Evolutionary conservation across 64 coral and sea anemone genomes (phyloP), one percentile per base, ranked within the genome.

Genomic region (Acropora tenuis): DNA sequence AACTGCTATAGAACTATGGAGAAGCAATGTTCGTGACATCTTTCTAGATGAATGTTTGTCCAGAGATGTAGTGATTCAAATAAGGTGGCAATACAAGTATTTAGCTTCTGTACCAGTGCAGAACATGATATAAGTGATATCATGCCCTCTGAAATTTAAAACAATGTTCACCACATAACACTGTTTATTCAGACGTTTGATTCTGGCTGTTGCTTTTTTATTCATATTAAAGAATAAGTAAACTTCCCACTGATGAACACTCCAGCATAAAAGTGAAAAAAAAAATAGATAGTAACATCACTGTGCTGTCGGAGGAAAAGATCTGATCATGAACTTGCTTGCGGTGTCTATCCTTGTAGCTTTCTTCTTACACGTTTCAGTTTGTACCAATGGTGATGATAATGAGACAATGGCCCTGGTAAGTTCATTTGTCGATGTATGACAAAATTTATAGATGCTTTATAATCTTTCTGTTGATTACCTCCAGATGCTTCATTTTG

Each of bases 361-460:
- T 13, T 84, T 68, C 2, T 2, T 68, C 30, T 17, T 84, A 6
- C 1, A 9, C 0, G 58, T 6, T 68, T 40, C 13, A 1, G 2
- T 43, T 47, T 83, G 59, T 5, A 13, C 46, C 47, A 43, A 47
- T 68, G 59, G 68, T 4, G 8, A 83, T 48, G 60, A 68, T 68
- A 60, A 83, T 4, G 12, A 83, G 47, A 47, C 80, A 46, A 68
- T 83, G 58, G 80, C 80, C 13, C 44, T 83, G 80, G 80, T 83
- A 68, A 16, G 74, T 63, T 63, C 13, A 13, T 2, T 63, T 13
- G 16, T 63, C 11, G 11, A 12, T 63, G 11, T 15, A 63, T 63
- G 6, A 63, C 16, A 63, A 63, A 63, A 2, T 63, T 13, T 63
- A 30, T 30, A 30, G 30, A 30, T 30, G 30, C 30, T 55, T 55